These are phyloP conservation scores for Polia nebulosa DNA, from an alignment of 2,888 invertebrate genomes.

Conservation along the genomic window DNA sequence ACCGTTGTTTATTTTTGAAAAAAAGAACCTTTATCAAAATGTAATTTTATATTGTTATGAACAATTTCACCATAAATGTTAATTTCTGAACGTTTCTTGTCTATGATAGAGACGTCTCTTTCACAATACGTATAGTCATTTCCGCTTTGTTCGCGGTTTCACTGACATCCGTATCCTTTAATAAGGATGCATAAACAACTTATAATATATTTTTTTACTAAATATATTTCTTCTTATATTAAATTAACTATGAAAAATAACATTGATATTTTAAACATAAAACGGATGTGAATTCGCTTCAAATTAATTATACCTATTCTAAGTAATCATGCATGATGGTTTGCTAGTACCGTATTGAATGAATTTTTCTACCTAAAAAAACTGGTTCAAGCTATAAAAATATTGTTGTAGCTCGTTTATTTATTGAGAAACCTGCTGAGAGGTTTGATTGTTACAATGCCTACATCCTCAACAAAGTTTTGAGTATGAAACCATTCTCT, in stretches of 20 bases:
- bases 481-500: not conserved
- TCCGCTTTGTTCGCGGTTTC: slow-evolving; percentile 81
- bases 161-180: slow-evolving; percentile 74
- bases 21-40: not conserved
- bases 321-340: slow-evolving; percentile 2
- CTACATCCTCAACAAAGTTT: not conserved
- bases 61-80: not conserved
- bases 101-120: slow-evolving; percentile 70
- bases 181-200: slow-evolving; percentile 23
- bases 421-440: not conserved
- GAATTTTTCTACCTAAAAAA: not conserved
- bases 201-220: slow-evolving; percentile 6
- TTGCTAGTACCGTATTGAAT: not conserved
- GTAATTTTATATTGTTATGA: not conserved
- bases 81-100: slow-evolving; percentile 73
- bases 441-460: not conserved
- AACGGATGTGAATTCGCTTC: not conserved
- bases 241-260: not conserved
- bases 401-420: not conserved
- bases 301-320: not conserved
- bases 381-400: not conserved
- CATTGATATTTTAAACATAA: slow-evolving; percentile 3
- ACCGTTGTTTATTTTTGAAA: not conserved
- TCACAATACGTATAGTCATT: slow-evolving; percentile 67
- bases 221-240: not conserved